Evolutionary conservation across 2,113 vertebrate species (phyloP).

Genomic region (Illadopsis cleaveri): DNA sequence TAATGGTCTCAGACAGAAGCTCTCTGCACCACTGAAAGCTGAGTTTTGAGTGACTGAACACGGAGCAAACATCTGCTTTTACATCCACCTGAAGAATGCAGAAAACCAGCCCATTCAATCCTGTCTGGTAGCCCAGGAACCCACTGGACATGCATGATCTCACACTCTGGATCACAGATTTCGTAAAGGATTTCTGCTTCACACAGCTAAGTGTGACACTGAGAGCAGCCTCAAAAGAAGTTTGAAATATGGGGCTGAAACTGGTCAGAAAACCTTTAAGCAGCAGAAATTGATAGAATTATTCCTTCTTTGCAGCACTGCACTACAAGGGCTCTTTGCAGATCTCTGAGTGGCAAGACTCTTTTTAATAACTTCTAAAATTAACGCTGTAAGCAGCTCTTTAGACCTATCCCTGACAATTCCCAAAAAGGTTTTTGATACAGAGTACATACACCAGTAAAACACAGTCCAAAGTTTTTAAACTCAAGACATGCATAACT

Average conservation of each 20-base stretch:
- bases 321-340: not conserved
- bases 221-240: not conserved
- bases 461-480: not conserved
- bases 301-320: not conserved
- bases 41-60: rapidly evolving
- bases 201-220: rapidly evolving
- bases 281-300: not conserved
- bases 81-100: rapidly evolving
- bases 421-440: not conserved
- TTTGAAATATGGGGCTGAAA: not conserved
- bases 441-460: not conserved
- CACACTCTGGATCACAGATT: not conserved
- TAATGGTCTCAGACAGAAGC: not conserved
- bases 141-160: rapidly evolving
- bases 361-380: not conserved
- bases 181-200: not conserved
- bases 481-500: not conserved
- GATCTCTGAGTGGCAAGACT: rapidly evolving
- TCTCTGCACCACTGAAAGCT: not conserved
- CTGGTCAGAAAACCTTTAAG: not conserved
- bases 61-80: not conserved
- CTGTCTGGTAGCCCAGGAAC: not conserved
- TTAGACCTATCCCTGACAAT: not conserved
- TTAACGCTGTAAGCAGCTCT: not conserved
- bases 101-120: not conserved